A percentile compares a stretch with the other conserved stretches of the same genome.
These are phyloP conservation scores for Rostratula benghalensis DNA, from an alignment of 2,113 vertebrate species.

Conservation along the genomic window DNA sequence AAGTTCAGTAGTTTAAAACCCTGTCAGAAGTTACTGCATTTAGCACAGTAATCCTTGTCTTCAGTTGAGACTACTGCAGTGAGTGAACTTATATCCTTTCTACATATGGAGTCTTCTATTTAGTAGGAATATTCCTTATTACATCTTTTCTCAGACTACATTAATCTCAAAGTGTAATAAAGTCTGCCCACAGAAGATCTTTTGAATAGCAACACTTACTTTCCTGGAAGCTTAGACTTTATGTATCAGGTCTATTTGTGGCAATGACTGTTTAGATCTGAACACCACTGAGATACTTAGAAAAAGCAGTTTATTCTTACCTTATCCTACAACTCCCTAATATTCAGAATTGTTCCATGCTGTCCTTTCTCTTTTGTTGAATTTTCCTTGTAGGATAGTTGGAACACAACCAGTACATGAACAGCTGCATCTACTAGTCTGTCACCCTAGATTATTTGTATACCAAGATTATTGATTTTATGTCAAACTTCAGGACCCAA, in stretches of 20 bases:
- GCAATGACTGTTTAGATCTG: neutral
- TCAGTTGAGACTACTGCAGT: neutral
- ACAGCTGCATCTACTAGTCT: neutral
- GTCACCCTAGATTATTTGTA: neutral
- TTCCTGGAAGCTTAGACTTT: neutral
- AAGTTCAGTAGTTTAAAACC: neutral
- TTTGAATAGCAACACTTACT: neutral
- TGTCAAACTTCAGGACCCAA: neutral
- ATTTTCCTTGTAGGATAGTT: neutral
- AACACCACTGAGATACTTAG: neutral
- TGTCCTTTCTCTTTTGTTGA: neutral
- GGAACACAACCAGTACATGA: neutral
- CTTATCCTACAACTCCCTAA: neutral
- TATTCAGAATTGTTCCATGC: neutral
- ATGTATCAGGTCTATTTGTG: neutral
- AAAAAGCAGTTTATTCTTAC: neutral
- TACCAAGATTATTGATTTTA: neutral
- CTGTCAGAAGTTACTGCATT: neutral
- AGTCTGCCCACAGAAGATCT: neutral
- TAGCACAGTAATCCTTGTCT: neutral
- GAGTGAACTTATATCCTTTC: neutral
- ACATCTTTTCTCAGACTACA: neutral
- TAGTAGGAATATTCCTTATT: neutral
- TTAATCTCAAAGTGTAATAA: neutral
- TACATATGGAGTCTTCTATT: neutral